A percentile compares a stretch with the other conserved stretches of the same genome.
Evolutionary conservation across 92 coral and sea anemone species (phyloP).

Genomic region (Porites evermanni): DNA sequence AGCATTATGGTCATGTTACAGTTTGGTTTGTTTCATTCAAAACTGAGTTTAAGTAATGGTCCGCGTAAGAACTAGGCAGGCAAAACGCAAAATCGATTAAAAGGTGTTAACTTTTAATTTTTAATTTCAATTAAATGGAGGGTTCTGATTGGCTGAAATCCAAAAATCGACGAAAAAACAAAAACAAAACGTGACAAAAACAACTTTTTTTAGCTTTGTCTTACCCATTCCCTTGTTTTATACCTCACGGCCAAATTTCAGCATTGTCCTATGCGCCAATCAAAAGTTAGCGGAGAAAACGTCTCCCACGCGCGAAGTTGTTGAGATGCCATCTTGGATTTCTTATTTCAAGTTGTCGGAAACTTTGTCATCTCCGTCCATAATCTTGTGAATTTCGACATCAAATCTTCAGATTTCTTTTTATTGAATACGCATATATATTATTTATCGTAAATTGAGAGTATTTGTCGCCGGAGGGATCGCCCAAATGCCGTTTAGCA

Average conservation of each 20-base stretch:
- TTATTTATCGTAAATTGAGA: no score
- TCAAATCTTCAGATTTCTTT: no score
- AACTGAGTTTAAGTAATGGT: slow-evolving; percentile 10
- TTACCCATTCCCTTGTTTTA: background rate
- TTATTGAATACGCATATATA: no score
- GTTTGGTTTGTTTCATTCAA: no score
- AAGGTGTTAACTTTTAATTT: slow-evolving; percentile 2
- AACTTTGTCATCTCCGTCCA: no score
- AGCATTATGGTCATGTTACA: no score
- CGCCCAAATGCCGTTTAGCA: no score
- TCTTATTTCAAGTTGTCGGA: no score
- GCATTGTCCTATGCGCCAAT: slow-evolving; percentile 24
- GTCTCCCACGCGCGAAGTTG: no score
- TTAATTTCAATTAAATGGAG: slow-evolving; percentile 21
- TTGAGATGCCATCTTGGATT: no score
- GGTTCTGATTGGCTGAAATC: slow-evolving; percentile 23
- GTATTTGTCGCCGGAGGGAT: no score
- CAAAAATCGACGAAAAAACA: slow-evolving; percentile 7
- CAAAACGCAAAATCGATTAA: slow-evolving; percentile 27
- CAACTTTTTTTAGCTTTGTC: background rate
- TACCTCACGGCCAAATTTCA: slow-evolving; percentile 26
- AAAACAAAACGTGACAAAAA: background rate
- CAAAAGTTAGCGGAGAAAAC: background rate
- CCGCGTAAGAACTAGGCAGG: slow-evolving; percentile 22
- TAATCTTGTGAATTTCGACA: no score